Evolutionary conservation across 2,113 vertebrate genomes (phyloP), one percentile per base, ranked within the genome.

Genomic region (Hydropotes inermis): DNA sequence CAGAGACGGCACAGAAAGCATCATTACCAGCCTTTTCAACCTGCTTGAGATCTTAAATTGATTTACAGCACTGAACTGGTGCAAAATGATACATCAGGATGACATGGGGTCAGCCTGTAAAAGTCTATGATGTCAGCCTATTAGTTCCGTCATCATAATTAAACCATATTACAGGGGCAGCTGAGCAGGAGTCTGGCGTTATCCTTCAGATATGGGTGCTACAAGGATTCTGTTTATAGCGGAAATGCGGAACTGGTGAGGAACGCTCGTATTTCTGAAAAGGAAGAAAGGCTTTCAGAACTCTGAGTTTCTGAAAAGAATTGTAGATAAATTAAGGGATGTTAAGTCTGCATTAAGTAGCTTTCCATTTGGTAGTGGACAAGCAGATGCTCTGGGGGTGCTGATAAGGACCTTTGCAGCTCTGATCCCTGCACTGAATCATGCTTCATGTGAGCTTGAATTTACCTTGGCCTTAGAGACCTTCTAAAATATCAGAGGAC

Each of bases 1-100:
- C 12, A 57, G 99, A 99, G 99, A 99, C 97, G 93, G 98, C 99
- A 99, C 99, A 99, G 99, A 99, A 99, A 99, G 99, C 99, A 99
- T 99, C 99, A 99, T 99, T 99, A 99, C 99, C 98, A 99, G 99
- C 99, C 99, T 99, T 99, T 99, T 99, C 99, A 99, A 99, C 99
- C 99, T 99, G 99, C 99, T 99, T 97, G 98, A 99, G 98, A 99
- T 99, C 99, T 99, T 99, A 99, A 99, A 99, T 99, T 99, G 99
- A 99, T 99, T 99, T 99, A 99, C 99, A 99, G 99, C 99, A 99
- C 99, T 99, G 99, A 99, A 99, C 99, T 99, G 98, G 99, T 99
- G 99, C 99, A 99, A 99, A 99, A 99, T 99, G 99, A 99, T 99
- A 99, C 99, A 99, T 99, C 99, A 99, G 99, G 99, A 99, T 99